Base-by-base conservation (phyloP, 2,888 invertebrate genomes). In the Xylophagus ater region DNA sequence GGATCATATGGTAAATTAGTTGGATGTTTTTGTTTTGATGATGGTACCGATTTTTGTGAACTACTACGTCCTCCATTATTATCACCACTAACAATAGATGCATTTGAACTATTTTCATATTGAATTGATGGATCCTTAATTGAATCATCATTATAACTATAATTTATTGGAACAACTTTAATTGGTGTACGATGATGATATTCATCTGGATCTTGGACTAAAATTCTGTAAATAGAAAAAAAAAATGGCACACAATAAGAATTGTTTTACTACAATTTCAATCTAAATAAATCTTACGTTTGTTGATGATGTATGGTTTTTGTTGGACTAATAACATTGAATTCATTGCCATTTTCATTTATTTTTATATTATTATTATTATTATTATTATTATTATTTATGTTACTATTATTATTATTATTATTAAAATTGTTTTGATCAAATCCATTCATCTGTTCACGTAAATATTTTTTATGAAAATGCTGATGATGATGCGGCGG, bases 1-100 rank as follows among this genome's bases (percentile, higher is more conserved):
- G 84, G 82, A 68, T 85, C 81, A 57, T 84, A 84, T 51, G 81
- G 81, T 57, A 81, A 73, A 62, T 81, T 79, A 52, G 78, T 76
- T 42, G 78, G 75, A 56, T 78, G 78, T 60, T 78, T 78, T 55
- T 72, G 65, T 49, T 68, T 67, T 53, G 66, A 59, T n/a, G 61
- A 58, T 43, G 61, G 55, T 25, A 51, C 37, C 37, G 49, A 35
- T 41, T 43, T 43, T 28, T n/a, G n/a, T 46, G 45, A 15, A n/a
- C n/a, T n/a, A n/a, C n/a, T n/a, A n/a, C n/a, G n/a, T n/a, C n/a
- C n/a, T n/a, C n/a, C n/a, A n/a, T n/a, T n/a, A n/a, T n/a, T n/a
- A n/a, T n/a, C n/a, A n/a, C n/a, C n/a, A n/a, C n/a, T n/a, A n/a
- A n/a, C n/a, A n/a, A n/a, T n/a, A n/a, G n/a, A n/a, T 25, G 14